Evolutionary conservation across 2,888 invertebrate genomes (phyloP), one percentile per base, ranked within the genome.

Genomic region (Cloeon dipterum): DNA sequence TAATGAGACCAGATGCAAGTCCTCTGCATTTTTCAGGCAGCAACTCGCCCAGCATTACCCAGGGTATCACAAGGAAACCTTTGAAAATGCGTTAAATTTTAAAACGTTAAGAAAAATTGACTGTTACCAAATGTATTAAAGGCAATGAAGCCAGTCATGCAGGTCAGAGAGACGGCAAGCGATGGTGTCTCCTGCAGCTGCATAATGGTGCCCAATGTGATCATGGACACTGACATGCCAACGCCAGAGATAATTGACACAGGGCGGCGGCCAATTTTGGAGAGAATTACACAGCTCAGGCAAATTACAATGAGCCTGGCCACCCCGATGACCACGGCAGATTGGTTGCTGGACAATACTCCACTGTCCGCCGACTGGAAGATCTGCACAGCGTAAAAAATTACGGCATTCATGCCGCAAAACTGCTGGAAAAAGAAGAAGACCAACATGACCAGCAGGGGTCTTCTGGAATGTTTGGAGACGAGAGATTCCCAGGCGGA

Each of bases 41-140:
- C 20, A 39, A 32, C 23, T 39, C 39, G n/a, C 35, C 32, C 3
- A 29, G 23, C 20, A 39, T 26, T 17, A 35, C 36, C 39, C 39
- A 39, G 3, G 39, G 39, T 11, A 39, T 19, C n/a, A 39, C 35
- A 3, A 35, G 20, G 33, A 39, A 32, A 8, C 39, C 39, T 16
- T n/a, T n/a, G n/a, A n/a, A n/a, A n/a, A n/a, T n/a, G n/a, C n/a
- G n/a, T n/a, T n/a, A n/a, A n/a, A n/a, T n/a, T n/a, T n/a, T n/a
- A n/a, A n/a, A n/a, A n/a, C n/a, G n/a, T n/a, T n/a, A n/a, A n/a
- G n/a, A n/a, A n/a, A n/a, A n/a, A n/a, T n/a, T n/a, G n/a, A n/a
- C n/a, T n/a, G n/a, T n/a, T n/a, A n/a, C n/a, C n/a, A 5, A 34
- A 19, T 4, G 35, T 34, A 20, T 29, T 29, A 14, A 16, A n/a